These are phyloP conservation scores for Lipophrys pholis DNA, from an alignment of 2,113 vertebrate species.

Conservation along the genomic window DNA sequence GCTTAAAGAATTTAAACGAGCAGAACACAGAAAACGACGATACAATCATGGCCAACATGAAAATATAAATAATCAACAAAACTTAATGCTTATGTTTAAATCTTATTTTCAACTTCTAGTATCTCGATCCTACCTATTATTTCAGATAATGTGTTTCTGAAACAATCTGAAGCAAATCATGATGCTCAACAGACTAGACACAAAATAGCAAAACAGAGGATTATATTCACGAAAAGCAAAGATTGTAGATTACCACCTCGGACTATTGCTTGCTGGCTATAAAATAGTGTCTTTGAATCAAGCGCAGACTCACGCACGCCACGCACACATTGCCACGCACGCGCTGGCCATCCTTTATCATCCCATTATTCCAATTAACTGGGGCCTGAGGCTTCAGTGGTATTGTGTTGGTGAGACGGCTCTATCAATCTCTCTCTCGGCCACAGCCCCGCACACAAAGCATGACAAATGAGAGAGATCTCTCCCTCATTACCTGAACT, in stretches of 20 bases:
- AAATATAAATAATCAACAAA: too few species aligned
- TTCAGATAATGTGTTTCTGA: too few species aligned
- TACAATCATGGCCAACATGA: too few species aligned
- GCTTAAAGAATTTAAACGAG: too few species aligned
- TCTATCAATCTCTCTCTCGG: slow-evolving; percentile 60
- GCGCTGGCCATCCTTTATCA: slow-evolving; percentile 33
- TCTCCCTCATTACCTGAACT: slow-evolving; percentile 69
- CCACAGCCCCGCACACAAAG: slow-evolving; percentile 52
- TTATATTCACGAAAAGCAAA: slow-evolving; percentile 15
- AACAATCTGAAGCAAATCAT: background rate
- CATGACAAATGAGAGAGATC: slow-evolving; percentile 64
- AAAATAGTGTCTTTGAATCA: slow-evolving; percentile 9
- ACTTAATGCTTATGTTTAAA: too few species aligned
- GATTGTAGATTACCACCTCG: background rate
- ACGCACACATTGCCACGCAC: slow-evolving; percentile 19
- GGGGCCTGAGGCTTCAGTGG: slow-evolving; percentile 31
- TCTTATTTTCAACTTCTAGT: too few species aligned
- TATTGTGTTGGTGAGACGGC: slow-evolving; percentile 37
- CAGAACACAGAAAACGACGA: too few species aligned
- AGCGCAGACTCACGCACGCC: background rate
- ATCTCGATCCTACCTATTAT: too few species aligned
- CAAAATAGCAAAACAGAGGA: background rate
- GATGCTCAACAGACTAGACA: background rate
- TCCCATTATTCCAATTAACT: slow-evolving; percentile 44
- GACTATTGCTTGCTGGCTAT: slow-evolving; percentile 5